Percentiles rank a stretch among this genome's conserved stretches.
Evolutionary conservation across 2,888 invertebrate species (phyloP).

Genomic region (Mechanitis messenoides): DNA sequence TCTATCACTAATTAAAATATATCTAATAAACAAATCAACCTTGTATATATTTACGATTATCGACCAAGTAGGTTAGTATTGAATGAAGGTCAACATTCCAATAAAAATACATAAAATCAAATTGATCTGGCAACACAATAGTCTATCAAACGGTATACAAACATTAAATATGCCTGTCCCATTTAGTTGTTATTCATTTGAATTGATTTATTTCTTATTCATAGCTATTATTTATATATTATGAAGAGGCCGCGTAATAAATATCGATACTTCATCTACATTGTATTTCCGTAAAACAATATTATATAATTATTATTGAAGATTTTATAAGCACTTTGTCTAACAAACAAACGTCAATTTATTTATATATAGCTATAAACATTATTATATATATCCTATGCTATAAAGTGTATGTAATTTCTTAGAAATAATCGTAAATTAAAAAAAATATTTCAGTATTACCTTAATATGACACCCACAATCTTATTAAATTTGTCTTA

Average conservation of each 20-base stretch:
- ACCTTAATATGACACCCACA: too few relatives aligned
- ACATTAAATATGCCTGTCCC: slow-evolving; percentile 25
- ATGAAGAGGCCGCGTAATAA: background rate
- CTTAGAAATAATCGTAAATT: too few relatives aligned
- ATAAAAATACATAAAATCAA: slow-evolving; percentile 34
- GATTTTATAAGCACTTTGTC: too few relatives aligned
- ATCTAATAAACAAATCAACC: slow-evolving; percentile 7
- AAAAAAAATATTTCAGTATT: too few relatives aligned
- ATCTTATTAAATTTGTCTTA: too few relatives aligned
- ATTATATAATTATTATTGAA: too few relatives aligned
- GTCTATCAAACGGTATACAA: slow-evolving; percentile 35
- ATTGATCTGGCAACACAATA: slow-evolving; percentile 37
- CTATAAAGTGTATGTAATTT: too few relatives aligned
- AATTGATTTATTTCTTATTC: slow-evolving; percentile 17
- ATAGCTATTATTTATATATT: slow-evolving; percentile 2
- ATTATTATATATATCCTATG: too few relatives aligned
- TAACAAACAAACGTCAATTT: too few relatives aligned
- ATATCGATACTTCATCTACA: background rate
- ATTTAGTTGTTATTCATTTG: slow-evolving; percentile 22
- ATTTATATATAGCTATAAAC: too few relatives aligned
- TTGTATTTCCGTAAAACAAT: background rate
- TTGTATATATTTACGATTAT: background rate
- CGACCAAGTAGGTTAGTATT: background rate
- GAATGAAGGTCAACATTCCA: slow-evolving; percentile 27
- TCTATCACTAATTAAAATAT: too few relatives aligned